These are phyloP conservation scores for Heterotilapia buettikoferi DNA, from an alignment of 2,113 vertebrate species.

Conservation along the genomic window DNA sequence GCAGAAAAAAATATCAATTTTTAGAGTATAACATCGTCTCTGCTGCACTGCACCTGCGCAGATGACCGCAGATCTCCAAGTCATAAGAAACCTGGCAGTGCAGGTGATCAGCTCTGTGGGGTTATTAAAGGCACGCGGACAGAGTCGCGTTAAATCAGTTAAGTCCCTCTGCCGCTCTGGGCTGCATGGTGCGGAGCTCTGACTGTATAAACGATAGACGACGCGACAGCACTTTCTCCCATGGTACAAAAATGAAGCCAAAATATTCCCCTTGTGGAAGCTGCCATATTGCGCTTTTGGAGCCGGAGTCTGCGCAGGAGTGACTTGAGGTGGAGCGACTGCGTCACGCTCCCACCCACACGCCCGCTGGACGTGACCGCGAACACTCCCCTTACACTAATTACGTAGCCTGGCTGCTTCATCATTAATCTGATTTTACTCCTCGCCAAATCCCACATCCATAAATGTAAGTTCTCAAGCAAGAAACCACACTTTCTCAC, in stretches of 20 bases:
- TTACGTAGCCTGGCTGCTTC: too few species aligned
- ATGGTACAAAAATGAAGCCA: neutral
- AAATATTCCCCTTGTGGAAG: neutral
- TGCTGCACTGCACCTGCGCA: neutral
- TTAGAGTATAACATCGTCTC: neutral
- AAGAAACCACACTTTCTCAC: too few species aligned
- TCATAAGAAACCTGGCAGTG: neutral
- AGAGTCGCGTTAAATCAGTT: neutral
- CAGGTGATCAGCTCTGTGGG: neutral
- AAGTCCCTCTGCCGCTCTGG: neutral
- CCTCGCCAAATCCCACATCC: too few species aligned
- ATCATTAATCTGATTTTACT: too few species aligned
- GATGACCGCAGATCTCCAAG: neutral
- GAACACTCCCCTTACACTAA: neutral
- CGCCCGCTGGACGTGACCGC: neutral
- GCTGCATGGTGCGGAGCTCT: neutral
- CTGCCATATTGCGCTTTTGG: neutral
- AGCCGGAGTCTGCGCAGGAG: neutral
- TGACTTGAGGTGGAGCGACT: neutral
- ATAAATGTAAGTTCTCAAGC: too few species aligned
- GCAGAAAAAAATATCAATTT: neutral
- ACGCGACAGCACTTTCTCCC: neutral
- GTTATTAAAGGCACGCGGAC: neutral
- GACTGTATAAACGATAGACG: neutral
- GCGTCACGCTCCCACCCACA: neutral